Base-by-base conservation (phyloP, 1,140 invertebrate species). In the Aplysia californica region DNA sequence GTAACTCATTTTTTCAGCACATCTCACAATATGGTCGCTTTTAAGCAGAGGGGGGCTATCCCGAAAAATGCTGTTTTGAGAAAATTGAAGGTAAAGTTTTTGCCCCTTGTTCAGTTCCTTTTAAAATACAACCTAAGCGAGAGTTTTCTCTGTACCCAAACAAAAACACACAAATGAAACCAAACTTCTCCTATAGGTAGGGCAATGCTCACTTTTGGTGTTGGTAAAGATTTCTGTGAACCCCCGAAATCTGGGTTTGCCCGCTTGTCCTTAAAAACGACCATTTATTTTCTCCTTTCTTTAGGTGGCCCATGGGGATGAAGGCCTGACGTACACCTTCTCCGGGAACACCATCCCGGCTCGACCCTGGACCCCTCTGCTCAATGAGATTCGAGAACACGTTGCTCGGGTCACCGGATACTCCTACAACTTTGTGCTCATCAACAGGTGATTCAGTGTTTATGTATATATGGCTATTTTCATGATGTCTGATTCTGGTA, bases 371-470 rank as follows among this genome's bases (percentile, higher is more conserved):
- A 91, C 91, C 0, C 83, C 88, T 35, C 82, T 91, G 0, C 82
- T 94, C 0, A 55, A 85, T n/a, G 83, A 87, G 5, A 84, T 94
- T 18, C 87, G 91, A 77, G 89, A 93, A 64, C 86, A 91, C 35
- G 85, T 94, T 2, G 80, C 87, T n/a, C 80, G 84, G 44, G 80
- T 92, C 1, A 92, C 92, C 38, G 92, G 91, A 29, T 85, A 91
- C 76, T 78, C 91, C 50, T 95, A 92, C 82, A 93, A 94, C 86
- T 94, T 94, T 88, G 93, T 94, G 31, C 87, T 94, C 36, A 90
- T 94, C 0, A 94, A 94, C 84, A 93, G 92, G 93, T 94, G 90
- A 6, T 3, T 20, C 26, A 5, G 15, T 58, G 5, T 58, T 58
- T n/a, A 6, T n/a, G n/a, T n/a, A n/a, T n/a, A n/a, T n/a, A n/a